Evolutionary conservation across 2,797 vertebrate genomes (phyloP), one percentile per base, ranked within the genome.

Genomic region (Falco rusticolus): DNA sequence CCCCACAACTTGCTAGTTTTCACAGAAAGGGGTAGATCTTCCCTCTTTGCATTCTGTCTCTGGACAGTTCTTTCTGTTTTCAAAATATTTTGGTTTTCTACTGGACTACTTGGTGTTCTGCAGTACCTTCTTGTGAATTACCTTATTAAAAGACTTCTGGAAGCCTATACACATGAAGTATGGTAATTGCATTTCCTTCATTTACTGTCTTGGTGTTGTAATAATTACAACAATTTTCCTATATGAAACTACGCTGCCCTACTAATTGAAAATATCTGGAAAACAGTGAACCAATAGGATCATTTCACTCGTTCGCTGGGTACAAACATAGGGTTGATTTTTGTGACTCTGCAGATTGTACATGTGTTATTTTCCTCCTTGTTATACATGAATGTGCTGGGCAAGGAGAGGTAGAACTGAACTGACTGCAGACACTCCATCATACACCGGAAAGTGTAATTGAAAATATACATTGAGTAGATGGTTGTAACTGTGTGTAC

Each of bases 321-420:
- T 59, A 24, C 7, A 7, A 33, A 18, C 69, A n/a, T 39, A 69
- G 41, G 51, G 24, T 51, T 63, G 88, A 71, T 18, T 24, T 54
- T 31, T 59, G 68, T 69, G 57, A n/a, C 39, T 61, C 37, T 59
- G 41, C 79, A 79, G 26, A 48, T 22, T 43, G 34, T 79, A 69
- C 4, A 43, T 43, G 1, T 50, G 6, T 65, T 80, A 22, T 61
- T 76, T 76, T 91, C 53, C 17, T 61, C 13, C 75, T 45, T 60
- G 26, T 64, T 45, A 24, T 54, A 70, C 13, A 2, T 33, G 48
- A 63, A 34, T 0, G 0, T 34, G 33, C 76, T 1, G 0, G 33
- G 25, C 0, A 0, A 75, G 63, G 45, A 91, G 17, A 56, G 45
- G 7, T 28, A 60, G 28, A 64, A 9, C 34, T 53, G 70, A 77